phyloP scores from a whole-genome alignment of 2,797 vertebrate species.

The Rhinoraja longicauda region DNA sequence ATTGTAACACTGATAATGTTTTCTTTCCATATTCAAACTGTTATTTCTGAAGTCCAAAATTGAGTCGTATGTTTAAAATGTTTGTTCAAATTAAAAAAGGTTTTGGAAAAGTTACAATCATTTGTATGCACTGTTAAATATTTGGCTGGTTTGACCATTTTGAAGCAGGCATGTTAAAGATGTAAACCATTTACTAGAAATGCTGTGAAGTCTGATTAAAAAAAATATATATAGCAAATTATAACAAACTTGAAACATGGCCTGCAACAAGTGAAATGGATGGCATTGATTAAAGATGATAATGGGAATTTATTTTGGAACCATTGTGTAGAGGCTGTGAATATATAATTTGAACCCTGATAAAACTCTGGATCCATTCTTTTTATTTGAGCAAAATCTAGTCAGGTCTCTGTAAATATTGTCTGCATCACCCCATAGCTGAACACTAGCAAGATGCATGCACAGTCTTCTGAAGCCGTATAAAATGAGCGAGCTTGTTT shows the following conservation, averaged over 20 bases:
- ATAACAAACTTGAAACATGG: too few species aligned
- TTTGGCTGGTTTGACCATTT: constrained; percentile 1
- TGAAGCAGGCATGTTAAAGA: neutral
- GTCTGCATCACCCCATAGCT: neutral
- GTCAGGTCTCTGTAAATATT: neutral
- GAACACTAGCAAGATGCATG: neutral
- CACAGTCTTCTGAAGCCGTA: neutral
- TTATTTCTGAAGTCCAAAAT: constrained; percentile 38
- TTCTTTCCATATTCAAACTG: constrained; percentile 27
- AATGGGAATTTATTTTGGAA: constrained; percentile 21
- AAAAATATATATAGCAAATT: neutral
- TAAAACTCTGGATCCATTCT: neutral
- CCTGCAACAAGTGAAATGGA: too few species aligned
- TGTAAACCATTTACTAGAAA: constrained; percentile 20
- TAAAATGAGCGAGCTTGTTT: neutral
- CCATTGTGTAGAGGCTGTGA: neutral
- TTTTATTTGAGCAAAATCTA: neutral
- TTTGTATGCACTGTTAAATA: constrained; percentile 37
- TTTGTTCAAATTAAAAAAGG: constrained; percentile 37
- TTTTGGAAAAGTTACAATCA: constrained; percentile 35
- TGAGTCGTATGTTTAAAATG: constrained; percentile 32
- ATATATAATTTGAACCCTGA: neutral
- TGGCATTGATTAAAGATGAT: constrained; percentile 10
- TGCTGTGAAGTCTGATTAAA: constrained; percentile 9
- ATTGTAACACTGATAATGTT: constrained; percentile 26